phyloP scores from a whole-genome alignment of 2,797 vertebrate genomes.

The Mus spretus region DNA sequence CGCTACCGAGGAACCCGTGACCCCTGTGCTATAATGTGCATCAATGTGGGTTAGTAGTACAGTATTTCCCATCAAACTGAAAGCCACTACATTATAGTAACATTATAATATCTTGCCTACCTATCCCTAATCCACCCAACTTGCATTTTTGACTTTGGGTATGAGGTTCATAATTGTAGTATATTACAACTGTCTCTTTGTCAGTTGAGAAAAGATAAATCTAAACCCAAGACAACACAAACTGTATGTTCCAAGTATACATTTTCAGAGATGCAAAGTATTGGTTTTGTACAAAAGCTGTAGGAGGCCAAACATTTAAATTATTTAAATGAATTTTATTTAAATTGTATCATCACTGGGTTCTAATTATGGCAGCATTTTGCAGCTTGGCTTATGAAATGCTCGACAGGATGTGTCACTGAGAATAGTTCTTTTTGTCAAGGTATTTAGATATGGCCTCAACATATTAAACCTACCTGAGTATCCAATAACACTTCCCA shows the following conservation, averaged over 20 bases:
- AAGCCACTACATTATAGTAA: conserved; percentile 1
- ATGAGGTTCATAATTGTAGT: conserved; percentile 42
- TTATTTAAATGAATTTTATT: background rate
- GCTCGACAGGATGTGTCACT: background rate
- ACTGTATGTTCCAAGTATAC: conserved; percentile 32
- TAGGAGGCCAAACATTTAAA: background rate
- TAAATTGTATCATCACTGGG: conserved; percentile 1
- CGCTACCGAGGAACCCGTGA: background rate
- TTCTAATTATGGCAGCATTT: conserved; percentile 27
- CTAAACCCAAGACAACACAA: background rate
- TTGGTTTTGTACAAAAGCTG: background rate
- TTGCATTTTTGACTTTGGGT: background rate
- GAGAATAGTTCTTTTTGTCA: conserved; percentile 35
- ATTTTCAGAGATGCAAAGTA: conserved; percentile 47
- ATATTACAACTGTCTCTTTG: conserved; percentile 48
- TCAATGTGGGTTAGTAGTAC: background rate
- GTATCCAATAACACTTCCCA: conserved; percentile 95
- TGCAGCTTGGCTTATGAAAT: conserved; percentile 7
- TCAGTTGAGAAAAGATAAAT: conserved; percentile 7
- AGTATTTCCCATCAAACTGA: conserved; percentile 32
- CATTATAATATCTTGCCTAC: background rate
- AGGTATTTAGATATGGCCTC: background rate
- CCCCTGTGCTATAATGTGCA: background rate
- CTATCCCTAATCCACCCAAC: conserved; percentile 44
- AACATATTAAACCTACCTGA: conserved; percentile 91